A percentile compares a stretch with the other conserved stretches of the same genome.
Evolutionary conservation across 2,888 invertebrate species (phyloP).

Genomic region (Amphipoea oculea): DNA sequence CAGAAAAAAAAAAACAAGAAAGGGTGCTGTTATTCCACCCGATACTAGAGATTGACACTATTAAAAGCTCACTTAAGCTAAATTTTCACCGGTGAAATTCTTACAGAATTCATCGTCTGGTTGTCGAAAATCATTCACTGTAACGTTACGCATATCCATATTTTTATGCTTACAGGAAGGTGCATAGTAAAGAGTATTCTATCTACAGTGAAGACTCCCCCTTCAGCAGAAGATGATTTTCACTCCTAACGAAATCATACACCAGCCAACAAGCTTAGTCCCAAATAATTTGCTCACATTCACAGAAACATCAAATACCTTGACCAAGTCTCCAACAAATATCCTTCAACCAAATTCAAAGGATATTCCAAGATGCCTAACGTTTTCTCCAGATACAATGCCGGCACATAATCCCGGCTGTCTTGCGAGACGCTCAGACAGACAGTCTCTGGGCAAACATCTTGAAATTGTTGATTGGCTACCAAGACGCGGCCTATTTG

Average conservation of each 20-base stretch:
- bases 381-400: slow-evolving; percentile 61
- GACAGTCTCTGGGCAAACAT: slow-evolving; percentile 80
- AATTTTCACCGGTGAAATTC: no score
- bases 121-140: no score
- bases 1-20: no score
- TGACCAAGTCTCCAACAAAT: slow-evolving; percentile 15
- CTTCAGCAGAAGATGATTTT: background rate
- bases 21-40: no score
- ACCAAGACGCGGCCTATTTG: slow-evolving; percentile 85
- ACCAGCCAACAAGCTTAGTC: background rate
- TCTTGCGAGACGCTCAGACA: slow-evolving; percentile 65
- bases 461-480: slow-evolving; percentile 88
- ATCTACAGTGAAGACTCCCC: background rate
- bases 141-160: no score
- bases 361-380: slow-evolving; percentile 58
- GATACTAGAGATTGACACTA: no score
- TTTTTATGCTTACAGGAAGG: no score
- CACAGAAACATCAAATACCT: slow-evolving; percentile 39
- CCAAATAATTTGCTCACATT: slow-evolving; percentile 16
- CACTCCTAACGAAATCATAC: background rate
- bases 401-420: slow-evolving; percentile 59
- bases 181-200: background rate
- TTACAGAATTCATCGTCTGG: no score
- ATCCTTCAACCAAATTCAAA: slow-evolving; percentile 56
- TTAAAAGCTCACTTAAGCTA: no score